phyloP scores from a whole-genome alignment of 2,888 invertebrate species.

The Hetaerina titia region DNA sequence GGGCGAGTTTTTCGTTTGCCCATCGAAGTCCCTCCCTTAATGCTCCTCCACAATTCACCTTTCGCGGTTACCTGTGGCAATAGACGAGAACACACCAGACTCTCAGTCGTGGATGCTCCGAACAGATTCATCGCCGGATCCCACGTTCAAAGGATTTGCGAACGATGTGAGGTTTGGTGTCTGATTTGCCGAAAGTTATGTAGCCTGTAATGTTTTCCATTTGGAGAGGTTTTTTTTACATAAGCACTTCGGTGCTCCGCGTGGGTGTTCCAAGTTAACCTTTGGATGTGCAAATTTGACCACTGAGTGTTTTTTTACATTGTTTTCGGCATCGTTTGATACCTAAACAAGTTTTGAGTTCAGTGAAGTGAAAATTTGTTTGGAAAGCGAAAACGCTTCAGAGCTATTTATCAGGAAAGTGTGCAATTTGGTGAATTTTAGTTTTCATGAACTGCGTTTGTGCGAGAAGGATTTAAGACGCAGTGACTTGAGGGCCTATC shows the following conservation, averaged over 20 bases:
- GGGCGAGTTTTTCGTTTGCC: conserved; percentile 30
- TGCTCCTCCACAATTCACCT: not conserved
- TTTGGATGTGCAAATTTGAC: not conserved
- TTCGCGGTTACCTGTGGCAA: not conserved
- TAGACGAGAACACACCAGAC: not conserved
- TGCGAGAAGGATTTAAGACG: not conserved
- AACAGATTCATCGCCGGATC: not conserved
- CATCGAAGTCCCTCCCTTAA: conserved; percentile 30
- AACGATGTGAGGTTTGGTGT: not conserved
- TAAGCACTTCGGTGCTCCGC: not conserved
- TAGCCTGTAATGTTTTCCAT: not conserved
- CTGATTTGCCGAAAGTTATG: not conserved
- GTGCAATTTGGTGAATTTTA: not conserved
- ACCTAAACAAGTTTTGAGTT: not conserved
- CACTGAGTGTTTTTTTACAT: not conserved
- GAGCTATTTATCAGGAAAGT: not conserved
- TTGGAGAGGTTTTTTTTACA: not conserved
- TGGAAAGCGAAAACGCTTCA: not conserved
- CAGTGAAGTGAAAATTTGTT: not conserved
- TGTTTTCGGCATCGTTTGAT: not conserved
- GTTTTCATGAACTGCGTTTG: not conserved
- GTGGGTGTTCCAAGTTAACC: not conserved
- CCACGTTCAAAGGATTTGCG: too few species aligned
- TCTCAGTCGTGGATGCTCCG: not conserved
- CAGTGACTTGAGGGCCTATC: not conserved